Conservation (phyloP, 1,140 invertebrate species). For the Triops cancriformis region DNA sequence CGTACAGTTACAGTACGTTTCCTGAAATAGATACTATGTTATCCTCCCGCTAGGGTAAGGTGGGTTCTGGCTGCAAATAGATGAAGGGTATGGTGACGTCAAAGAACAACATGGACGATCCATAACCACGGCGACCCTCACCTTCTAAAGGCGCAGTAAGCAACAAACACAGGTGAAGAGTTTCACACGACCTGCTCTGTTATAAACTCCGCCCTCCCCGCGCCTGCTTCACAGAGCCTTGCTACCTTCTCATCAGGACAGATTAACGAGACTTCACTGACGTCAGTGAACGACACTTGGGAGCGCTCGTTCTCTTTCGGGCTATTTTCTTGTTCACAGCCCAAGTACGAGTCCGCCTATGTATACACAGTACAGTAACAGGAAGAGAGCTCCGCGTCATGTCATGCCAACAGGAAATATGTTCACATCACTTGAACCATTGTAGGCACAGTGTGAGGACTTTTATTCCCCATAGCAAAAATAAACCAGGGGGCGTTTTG, state of each 20-base stretch:
- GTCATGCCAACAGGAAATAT: slow-evolving; percentile 9
- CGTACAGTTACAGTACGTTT: too few relatives aligned
- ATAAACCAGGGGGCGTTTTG: background rate
- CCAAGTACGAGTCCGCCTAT: background rate
- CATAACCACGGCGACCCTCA: slow-evolving; percentile 12
- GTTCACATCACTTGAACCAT: slow-evolving; percentile 1
- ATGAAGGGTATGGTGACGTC: background rate
- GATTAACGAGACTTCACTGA: slow-evolving; percentile 1
- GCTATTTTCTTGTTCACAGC: background rate
- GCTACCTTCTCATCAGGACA: background rate
- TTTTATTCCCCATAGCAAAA: background rate
- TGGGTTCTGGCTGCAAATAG: background rate
- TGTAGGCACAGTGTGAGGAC: background rate
- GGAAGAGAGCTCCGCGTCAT: slow-evolving; percentile 8
- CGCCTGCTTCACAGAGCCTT: background rate
- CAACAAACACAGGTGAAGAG: slow-evolving; percentile 13
- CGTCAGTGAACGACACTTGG: background rate
- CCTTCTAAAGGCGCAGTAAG: background rate
- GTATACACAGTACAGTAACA: slow-evolving; percentile 1
- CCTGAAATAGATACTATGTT: background rate
- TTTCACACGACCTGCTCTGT: background rate
- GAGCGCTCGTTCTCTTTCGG: background rate
- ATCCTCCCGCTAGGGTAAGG: background rate
- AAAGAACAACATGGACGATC: background rate
- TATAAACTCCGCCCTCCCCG: background rate